Conservation (phyloP, 2,113 vertebrate species). For the Balaeniceps rex region DNA sequence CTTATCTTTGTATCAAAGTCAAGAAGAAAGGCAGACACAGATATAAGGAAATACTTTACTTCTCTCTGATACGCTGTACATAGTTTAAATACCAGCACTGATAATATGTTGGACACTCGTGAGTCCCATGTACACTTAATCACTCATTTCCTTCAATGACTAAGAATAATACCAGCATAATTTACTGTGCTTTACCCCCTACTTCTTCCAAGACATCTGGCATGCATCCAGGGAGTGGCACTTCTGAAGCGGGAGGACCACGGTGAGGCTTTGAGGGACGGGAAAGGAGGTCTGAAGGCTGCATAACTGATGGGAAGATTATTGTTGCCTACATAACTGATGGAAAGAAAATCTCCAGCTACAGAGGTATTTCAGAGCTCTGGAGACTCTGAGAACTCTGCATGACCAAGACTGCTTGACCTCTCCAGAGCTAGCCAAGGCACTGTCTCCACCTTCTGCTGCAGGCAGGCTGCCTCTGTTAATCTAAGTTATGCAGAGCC, state of each 20-base stretch:
- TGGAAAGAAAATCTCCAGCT: neutral
- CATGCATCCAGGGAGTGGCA: neutral
- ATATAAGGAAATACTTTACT: constrained; percentile 25
- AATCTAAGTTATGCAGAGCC: neutral
- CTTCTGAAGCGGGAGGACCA: neutral
- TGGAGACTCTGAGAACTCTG: neutral
- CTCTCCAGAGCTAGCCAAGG: neutral
- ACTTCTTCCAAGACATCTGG: neutral
- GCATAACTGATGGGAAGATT: neutral
- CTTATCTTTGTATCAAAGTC: constrained; percentile 60
- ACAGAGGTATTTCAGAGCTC: neutral
- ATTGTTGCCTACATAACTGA: neutral
- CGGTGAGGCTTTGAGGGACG: neutral
- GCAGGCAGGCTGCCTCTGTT: neutral
- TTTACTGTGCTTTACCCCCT: neutral
- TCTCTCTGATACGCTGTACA: neutral
- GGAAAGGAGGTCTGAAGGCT: neutral
- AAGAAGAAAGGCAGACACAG: constrained; percentile 60
- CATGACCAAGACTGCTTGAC: neutral
- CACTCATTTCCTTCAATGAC: constrained; percentile 48
- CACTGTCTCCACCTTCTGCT: neutral
- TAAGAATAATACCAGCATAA: neutral
- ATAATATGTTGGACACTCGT: constrained; percentile 6
- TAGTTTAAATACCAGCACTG: constrained; percentile 51
- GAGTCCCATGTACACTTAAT: constrained; percentile 60